A percentile compares a stretch with the other conserved stretches of the same genome.
Conservation (phyloP, 2,113 vertebrate genomes). For the Macroglossus sobrinus region DNA sequence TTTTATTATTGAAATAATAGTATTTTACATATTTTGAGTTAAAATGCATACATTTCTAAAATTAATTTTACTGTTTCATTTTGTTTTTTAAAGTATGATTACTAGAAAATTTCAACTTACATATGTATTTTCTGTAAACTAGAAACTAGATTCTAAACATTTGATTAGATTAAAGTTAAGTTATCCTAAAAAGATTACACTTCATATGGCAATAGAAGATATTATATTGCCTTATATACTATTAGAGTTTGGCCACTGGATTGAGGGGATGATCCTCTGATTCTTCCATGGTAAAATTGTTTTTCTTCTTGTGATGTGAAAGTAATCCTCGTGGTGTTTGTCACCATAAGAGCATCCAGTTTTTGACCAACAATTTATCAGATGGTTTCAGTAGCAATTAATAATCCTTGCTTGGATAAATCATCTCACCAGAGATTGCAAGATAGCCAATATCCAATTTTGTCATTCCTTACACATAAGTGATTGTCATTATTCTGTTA, state of each 20-base stretch:
- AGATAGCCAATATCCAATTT: not conserved
- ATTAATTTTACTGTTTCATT: slow-evolving; percentile 13
- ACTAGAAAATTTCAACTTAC: not conserved
- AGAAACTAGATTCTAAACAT: not conserved
- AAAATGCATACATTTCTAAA: not conserved
- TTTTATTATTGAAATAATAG: slow-evolving; percentile 1
- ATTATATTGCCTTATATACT: too few relatives aligned
- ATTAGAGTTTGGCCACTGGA: not conserved
- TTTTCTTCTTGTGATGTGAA: not conserved
- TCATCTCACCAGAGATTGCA: not conserved
- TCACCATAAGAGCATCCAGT: not conserved
- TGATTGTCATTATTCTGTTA: not conserved
- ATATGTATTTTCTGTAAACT: not conserved
- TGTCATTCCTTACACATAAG: not conserved
- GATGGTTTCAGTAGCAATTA: not conserved
- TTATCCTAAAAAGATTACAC: not conserved
- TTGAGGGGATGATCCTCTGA: not conserved
- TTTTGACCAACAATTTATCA: not conserved
- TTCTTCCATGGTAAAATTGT: not conserved
- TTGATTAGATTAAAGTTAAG: not conserved
- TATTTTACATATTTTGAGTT: not conserved
- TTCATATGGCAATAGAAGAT: not conserved
- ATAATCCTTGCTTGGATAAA: not conserved
- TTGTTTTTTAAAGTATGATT: not conserved
- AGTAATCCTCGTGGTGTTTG: not conserved